phyloP scores from a whole-genome alignment of 2,113 vertebrate genomes.

The Acrocephalus arundinaceus region DNA sequence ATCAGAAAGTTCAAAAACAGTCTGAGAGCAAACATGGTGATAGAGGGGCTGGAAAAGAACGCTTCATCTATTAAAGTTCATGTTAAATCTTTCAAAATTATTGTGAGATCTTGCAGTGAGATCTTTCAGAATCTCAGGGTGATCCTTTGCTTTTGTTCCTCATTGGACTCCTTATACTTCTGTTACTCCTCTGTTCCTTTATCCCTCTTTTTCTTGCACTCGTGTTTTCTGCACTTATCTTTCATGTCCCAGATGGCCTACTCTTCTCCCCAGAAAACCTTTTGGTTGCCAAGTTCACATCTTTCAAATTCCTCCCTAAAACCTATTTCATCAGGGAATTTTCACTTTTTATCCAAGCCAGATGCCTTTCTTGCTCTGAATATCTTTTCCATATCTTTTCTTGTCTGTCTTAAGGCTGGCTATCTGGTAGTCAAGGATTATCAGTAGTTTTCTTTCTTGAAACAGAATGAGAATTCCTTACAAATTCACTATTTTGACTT shows the following conservation, averaged over 20 bases:
- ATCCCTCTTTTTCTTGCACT: background rate
- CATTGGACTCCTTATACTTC: background rate
- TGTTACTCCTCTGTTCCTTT: background rate
- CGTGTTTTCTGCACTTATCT: background rate
- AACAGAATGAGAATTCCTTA: background rate
- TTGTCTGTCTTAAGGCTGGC: background rate
- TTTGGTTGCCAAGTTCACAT: background rate
- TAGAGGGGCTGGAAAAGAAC: background rate
- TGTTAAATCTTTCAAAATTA: background rate
- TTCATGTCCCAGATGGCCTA: background rate
- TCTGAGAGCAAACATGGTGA: background rate
- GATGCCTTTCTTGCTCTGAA: background rate
- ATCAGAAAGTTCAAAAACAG: background rate
- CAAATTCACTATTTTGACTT: background rate
- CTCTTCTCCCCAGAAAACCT: background rate
- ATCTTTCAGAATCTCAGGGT: background rate
- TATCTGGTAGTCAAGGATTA: background rate
- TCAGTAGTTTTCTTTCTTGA: conserved; percentile 16
- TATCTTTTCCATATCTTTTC: background rate
- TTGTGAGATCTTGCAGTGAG: background rate
- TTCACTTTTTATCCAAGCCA: conserved; percentile 26
- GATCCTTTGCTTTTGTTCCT: background rate
- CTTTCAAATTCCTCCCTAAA: conserved; percentile 33
- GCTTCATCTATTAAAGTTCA: background rate
- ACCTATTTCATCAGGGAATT: conserved; percentile 15